A percentile compares a stretch with the other conserved stretches of the same genome.
phyloP scores from a whole-genome alignment of 2,797 vertebrate genomes.

The Enteromius afrohamiltoni region DNA sequence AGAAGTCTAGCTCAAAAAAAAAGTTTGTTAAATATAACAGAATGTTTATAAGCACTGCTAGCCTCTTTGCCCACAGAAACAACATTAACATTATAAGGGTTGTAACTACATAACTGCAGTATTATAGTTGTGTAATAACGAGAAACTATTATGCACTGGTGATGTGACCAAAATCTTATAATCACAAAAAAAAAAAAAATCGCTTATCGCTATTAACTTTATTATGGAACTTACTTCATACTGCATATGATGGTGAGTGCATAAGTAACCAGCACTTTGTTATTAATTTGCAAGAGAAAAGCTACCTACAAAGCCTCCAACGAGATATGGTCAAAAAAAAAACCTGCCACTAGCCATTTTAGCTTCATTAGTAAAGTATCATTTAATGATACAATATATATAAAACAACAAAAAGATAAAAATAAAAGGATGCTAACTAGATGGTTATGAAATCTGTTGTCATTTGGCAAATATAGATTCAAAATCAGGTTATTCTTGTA shows the following conservation, averaged over 20 bases:
- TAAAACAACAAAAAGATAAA: constrained; percentile 1
- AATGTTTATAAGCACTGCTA: background rate
- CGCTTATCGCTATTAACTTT: too few species aligned
- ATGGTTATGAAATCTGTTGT: constrained; percentile 38
- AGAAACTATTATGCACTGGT: background rate
- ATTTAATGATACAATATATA: background rate
- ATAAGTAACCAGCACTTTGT: background rate
- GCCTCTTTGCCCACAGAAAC: background rate
- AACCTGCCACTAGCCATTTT: background rate
- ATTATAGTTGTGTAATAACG: background rate
- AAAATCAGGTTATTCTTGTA: constrained; percentile 35
- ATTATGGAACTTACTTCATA: too few species aligned
- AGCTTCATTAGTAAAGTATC: too few species aligned
- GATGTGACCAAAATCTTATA: background rate
- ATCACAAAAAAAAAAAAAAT: too few species aligned
- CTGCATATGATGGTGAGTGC: background rate
- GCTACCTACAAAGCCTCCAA: background rate
- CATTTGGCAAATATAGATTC: constrained; percentile 40
- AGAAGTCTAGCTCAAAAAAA: background rate
- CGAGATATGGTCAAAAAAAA: background rate
- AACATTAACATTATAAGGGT: background rate
- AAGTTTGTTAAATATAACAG: constrained; percentile 9
- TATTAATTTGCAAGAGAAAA: background rate
- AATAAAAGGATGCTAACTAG: background rate
- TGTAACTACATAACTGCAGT: background rate